Base-by-base conservation (phyloP, 2,888 invertebrate species). In the Tyria jacobaeae region DNA sequence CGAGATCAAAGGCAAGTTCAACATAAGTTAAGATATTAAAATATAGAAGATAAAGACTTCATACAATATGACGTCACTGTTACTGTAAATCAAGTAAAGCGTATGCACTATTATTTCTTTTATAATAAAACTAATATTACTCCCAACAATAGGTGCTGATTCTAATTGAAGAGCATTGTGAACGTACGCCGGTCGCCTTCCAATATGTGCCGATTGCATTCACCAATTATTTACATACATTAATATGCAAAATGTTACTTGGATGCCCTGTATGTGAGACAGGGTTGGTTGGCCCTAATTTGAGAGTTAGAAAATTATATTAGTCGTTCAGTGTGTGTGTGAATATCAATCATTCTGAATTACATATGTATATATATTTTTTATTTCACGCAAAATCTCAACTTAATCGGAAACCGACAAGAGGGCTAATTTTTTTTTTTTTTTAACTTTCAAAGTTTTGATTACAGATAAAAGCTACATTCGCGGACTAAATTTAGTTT, bases 181-280 rank as follows among this genome's bases (percentile, higher is more conserved):
- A 62, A 12, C 35, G 70, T 62, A 68, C 76, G 71, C 66, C 48
- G 64, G 47, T 62, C 31, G 77, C 74, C 76, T 80, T 74, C 68
- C 81, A 80, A 81, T 83, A 81, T 74, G 78, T 79, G 74, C 61
- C 75, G 70, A 83, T 85, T 78, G 75, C 72, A 84, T 84, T 77
- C 78, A 59, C 66, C 73, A 81, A 83, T 84, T 83, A 89, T 89
- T 86, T 85, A 83, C 89, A 89, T 88, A 85, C 73, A 88, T 89
- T 85, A 85, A 83, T 83, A 89, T 88, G 83, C 86, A 82, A 82
- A 82, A 76, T 77, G 78, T 74, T 68, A 75, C 74, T 60, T 57
- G 57, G 56, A 54, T 68, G 64, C 51, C 65, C 62, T 61, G 58
- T 51, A n/a, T 37, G 15, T 57, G 24, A 35, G 15, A 39, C 49